These are phyloP conservation scores for Mus caroli DNA, from an alignment of 2,797 vertebrate genomes.

Conservation along the genomic window DNA sequence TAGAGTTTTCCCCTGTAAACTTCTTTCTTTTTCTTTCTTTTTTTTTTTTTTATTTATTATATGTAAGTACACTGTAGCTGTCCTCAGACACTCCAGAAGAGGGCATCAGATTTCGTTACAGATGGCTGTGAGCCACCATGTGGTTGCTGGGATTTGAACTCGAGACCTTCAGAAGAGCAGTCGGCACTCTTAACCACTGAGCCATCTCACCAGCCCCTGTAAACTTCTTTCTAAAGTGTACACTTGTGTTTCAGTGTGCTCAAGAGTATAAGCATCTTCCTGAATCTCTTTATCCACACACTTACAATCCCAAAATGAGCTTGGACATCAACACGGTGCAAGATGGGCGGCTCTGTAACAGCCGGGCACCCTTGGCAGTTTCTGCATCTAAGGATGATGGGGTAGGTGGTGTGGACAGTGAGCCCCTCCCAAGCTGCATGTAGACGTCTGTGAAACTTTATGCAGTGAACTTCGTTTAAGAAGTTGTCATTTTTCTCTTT, in stretches of 20 bases:
- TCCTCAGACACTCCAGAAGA: too few relatives aligned
- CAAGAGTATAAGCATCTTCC: conserved; percentile 93
- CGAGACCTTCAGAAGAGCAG: too few relatives aligned
- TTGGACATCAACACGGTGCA: conserved; percentile 95
- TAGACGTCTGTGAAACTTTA: not conserved
- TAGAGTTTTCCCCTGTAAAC: conserved; percentile 45
- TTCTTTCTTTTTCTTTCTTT: conserved; percentile 24
- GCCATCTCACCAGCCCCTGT: not conserved
- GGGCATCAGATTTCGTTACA: too few relatives aligned
- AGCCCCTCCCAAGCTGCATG: not conserved
- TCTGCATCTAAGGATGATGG: conserved; percentile 77
- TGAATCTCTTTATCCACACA: conserved; percentile 97
- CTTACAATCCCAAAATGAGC: conserved; percentile 99
- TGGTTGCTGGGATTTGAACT: too few relatives aligned
- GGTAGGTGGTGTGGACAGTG: conserved; percentile 84
- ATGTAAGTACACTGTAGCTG: too few relatives aligned
- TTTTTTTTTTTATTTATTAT: too few relatives aligned
- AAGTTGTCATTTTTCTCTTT: conserved; percentile 67
- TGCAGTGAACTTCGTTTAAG: conserved; percentile 11
- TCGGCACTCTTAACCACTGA: too few relatives aligned
- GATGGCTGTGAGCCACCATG: too few relatives aligned
- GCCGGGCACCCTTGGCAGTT: conserved; percentile 86
- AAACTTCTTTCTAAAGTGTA: conserved; percentile 58
- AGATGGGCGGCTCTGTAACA: conserved; percentile 84
- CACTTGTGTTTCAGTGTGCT: conserved; percentile 91